Percentiles rank a stretch among this genome's conserved stretches.
phyloP scores from a whole-genome alignment of 1,140 invertebrate species.

The Pemphigus obesinymphae region DNA sequence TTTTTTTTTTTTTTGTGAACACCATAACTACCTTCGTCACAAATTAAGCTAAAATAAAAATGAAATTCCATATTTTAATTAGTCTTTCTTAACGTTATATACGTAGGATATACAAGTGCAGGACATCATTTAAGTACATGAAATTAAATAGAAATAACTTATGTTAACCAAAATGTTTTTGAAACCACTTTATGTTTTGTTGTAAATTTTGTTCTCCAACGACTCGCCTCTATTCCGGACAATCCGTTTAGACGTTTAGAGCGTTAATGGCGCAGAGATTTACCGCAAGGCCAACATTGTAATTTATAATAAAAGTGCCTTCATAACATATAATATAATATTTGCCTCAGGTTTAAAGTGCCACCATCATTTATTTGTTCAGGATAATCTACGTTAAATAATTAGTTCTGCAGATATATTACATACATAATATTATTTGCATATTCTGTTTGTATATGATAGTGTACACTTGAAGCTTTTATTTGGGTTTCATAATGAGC shows the following conservation, averaged over 20 bases:
- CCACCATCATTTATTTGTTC: constrained; percentile 21
- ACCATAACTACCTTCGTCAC: too few species aligned
- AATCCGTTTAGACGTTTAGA: background rate
- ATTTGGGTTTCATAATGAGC: background rate
- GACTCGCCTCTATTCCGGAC: background rate
- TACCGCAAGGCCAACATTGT: background rate
- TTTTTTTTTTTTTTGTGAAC: too few species aligned
- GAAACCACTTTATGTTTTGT: background rate
- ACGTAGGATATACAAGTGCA: too few species aligned
- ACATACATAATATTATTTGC: background rate
- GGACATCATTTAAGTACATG: background rate
- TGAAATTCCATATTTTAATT: too few species aligned
- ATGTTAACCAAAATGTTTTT: background rate
- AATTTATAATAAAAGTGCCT: constrained; percentile 23
- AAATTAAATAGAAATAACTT: background rate
- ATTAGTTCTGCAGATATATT: constrained; percentile 5
- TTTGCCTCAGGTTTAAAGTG: constrained; percentile 19
- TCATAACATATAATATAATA: background rate
- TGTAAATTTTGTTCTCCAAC: background rate
- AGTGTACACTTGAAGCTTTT: background rate
- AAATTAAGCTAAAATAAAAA: too few species aligned
- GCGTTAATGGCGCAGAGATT: constrained; percentile 8
- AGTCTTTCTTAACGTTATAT: too few species aligned
- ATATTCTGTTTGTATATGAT: background rate
- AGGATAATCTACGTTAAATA: constrained; percentile 25